Conservation (phyloP, 2,888 invertebrate species). For the Exephanes ischioxanthus region DNA sequence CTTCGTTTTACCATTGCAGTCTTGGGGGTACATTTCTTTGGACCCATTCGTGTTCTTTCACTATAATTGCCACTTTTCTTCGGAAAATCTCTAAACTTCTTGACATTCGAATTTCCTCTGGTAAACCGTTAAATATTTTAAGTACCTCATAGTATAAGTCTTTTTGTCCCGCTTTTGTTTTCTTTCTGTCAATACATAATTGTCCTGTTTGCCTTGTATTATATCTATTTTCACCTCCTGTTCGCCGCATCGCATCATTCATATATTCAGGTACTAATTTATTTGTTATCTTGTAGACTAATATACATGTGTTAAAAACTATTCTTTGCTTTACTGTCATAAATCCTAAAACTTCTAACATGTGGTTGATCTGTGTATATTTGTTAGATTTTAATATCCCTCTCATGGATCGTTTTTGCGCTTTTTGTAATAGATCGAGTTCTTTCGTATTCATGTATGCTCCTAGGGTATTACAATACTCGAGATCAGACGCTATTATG, state of each 20-base stretch:
- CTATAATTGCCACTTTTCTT: not conserved
- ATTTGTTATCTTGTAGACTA: constrained; percentile 17
- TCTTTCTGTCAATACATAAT: not conserved
- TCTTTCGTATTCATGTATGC: constrained; percentile 55
- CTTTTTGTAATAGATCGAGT: constrained; percentile 46
- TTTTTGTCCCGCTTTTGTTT: constrained; percentile 1
- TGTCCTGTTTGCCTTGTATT: constrained; percentile 1
- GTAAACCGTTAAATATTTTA: not conserved
- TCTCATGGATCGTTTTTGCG: constrained; percentile 64
- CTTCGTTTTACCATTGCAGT: not conserved
- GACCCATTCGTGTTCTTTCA: not conserved
- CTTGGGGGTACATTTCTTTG: not conserved
- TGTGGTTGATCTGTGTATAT: constrained; percentile 52
- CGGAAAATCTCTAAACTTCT: not conserved
- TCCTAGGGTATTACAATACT: constrained; percentile 58
- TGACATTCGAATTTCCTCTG: not conserved
- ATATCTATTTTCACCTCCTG: not conserved
- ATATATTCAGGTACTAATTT: not conserved
- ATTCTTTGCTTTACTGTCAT: constrained; percentile 15
- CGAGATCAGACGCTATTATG: constrained; percentile 62
- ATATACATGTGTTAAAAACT: constrained; percentile 2
- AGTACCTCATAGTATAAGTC: constrained; percentile 1
- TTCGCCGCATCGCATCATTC: not conserved
- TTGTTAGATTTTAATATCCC: constrained; percentile 53
- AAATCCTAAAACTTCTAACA: constrained; percentile 27